Base-by-base conservation (phyloP, 2,888 invertebrate genomes). In the Antheraea yamamai region DNA sequence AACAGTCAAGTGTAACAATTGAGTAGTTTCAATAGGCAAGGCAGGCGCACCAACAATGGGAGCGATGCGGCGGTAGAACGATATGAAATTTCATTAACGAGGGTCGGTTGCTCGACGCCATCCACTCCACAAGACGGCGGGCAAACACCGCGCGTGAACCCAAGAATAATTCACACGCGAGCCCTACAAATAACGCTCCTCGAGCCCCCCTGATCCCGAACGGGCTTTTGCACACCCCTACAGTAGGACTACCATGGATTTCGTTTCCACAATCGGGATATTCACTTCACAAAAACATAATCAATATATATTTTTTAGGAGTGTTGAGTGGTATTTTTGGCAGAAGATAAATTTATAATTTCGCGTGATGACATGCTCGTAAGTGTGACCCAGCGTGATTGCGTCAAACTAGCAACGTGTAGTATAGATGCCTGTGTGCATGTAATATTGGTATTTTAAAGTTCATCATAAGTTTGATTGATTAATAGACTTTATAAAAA, bases 131-230 rank as follows among this genome's bases (percentile, higher is more conserved):
- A 92, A 91, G 91, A 92, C 91, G 90, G 85, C 87, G 88, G 88
- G 90, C 92, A 92, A 92, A 92, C 91, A 91, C 89, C 88, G 93
- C 92, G 93, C 94, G 94, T 93, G 92, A 94, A 93, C 92, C 93
- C 91, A 93, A 92, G 93, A 94, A 93, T 95, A 94, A 95, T 94
- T 95, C 94, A 94, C 94, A 95, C 93, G 94, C 93, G 92, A 94
- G 92, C 93, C 93, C 92, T 93, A 94, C 93, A 93, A 93, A 94
- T 93, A 94, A 92, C 91, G 89, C 87, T 85, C 84, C 84, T 82
- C 85, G 78, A 74, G 75, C 76, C 74, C 79, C 79, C 75, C 79
- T 76, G 79, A 79, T 78, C 78, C 79, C 74, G 73, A 79, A 74
- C 79, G 79, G 80, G 81, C 76, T 72, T 70, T 77, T 73, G 68